A percentile compares a stretch with the other conserved stretches of the same genome.
These are phyloP conservation scores for Bergia puertoricense DNA, from an alignment of 92 coral and sea anemone genomes.

Conservation along the genomic window DNA sequence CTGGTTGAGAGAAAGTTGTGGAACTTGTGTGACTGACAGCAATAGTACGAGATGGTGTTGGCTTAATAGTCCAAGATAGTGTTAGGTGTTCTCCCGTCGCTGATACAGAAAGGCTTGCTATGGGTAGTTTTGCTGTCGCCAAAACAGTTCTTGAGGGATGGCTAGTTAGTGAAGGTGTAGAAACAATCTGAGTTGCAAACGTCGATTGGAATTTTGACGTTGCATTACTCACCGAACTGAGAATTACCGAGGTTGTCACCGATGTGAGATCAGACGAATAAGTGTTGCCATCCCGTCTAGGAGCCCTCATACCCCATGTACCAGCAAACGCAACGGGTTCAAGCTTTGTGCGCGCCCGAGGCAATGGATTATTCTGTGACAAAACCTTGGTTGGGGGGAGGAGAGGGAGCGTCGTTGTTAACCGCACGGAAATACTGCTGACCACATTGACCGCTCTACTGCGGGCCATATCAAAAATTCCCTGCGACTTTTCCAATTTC, in stretches of 20 bases:
- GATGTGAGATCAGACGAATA: not conserved
- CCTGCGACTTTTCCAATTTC: not conserved
- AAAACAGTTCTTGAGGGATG: not conserved
- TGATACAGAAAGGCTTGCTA: not conserved
- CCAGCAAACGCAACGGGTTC: not conserved
- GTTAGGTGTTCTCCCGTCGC: not conserved
- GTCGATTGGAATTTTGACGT: not conserved
- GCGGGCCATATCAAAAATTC: not conserved
- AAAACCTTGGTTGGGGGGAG: not conserved
- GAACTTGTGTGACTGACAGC: not conserved
- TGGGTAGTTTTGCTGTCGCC: not conserved
- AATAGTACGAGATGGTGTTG: not conserved
- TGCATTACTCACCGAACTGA: not conserved
- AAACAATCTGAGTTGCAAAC: not conserved
- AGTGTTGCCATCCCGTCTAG: not conserved
- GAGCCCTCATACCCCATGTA: not conserved
- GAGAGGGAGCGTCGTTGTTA: not conserved
- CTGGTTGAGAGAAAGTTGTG: not conserved
- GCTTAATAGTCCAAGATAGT: slow-evolving; percentile 13
- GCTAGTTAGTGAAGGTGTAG: not conserved
- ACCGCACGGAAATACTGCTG: not conserved
- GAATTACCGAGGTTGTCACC: not conserved
- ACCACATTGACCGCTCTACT: not conserved
- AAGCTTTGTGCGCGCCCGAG: not conserved
- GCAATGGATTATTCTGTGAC: not conserved